These are phyloP conservation scores for Ceramica pisi DNA, from an alignment of 2,888 invertebrate species.

Conservation along the genomic window DNA sequence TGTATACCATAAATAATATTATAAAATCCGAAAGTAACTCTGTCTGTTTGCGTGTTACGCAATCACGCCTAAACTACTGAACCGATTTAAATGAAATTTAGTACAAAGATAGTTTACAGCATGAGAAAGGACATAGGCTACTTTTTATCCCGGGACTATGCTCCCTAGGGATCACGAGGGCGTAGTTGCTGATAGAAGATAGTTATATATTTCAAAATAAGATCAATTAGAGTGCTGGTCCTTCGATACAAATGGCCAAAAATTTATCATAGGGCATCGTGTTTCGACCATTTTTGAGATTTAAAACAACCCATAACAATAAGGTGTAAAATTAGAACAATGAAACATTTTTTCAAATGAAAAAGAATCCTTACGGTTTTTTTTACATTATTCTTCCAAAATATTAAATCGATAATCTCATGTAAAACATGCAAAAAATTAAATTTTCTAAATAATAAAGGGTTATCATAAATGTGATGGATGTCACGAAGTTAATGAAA, in stretches of 20 bases:
- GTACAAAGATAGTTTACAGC: too few relatives aligned
- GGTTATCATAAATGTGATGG: background rate
- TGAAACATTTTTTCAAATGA: background rate
- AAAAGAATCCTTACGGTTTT: background rate
- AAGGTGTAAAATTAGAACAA: background rate
- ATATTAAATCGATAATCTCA: background rate
- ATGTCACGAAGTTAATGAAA: conserved; percentile 23
- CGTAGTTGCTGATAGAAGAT: too few relatives aligned
- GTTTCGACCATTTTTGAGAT: background rate
- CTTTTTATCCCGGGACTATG: too few relatives aligned
- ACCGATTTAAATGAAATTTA: too few relatives aligned
- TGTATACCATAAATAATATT: too few relatives aligned
- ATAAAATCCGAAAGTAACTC: too few relatives aligned
- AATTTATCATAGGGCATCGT: background rate
- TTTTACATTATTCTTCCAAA: conserved; percentile 4
- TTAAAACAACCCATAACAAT: background rate
- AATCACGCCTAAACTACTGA: too few relatives aligned
- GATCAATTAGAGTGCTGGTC: background rate
- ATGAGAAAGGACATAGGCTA: too few relatives aligned
- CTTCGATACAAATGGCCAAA: background rate
- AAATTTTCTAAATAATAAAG: background rate
- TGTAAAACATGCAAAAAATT: conserved; percentile 7
- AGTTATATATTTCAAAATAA: background rate
- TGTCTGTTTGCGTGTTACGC: too few relatives aligned
- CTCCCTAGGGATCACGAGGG: too few relatives aligned